Evolutionary conservation across 2,113 vertebrate genomes (phyloP), one percentile per base, ranked within the genome.

Genomic region (Centropus bengalensis): DNA sequence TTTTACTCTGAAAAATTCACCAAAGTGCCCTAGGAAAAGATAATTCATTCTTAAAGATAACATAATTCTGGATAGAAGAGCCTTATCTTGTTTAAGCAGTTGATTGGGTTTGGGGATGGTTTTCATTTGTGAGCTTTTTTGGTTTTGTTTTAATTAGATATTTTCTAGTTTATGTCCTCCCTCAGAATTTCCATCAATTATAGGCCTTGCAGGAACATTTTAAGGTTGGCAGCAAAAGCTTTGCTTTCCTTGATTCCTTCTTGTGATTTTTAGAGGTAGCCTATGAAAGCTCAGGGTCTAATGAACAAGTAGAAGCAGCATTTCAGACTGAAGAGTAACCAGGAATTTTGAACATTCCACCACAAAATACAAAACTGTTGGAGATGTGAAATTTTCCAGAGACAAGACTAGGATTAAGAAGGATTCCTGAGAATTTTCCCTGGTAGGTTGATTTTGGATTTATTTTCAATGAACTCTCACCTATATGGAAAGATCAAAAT

Each of bases 61-160:
- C 7, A 15, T 12, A 32, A 42, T 36, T 36, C 5, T 32, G 28
- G 9, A 45, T 1, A 58, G 47, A 81, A 86, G 12, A 9, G 54
- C 8, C 7, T 77, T 68, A 12, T 66, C 16, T 21, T 64, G 4
- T 66, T 89, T n/a, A 55, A 58, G 59, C 8, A 5, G 4, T 3
- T 36, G 40, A 33, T 54, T 76, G 13, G 10, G 17, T 20, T 47
- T 47, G 10, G 47, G 47, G 47, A 21, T 8, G 47, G 19, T 21
- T 47, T 47, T 47, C 21, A 10, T 47, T 47, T 47, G 18, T 45
- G 44, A 45, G 44, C 16, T 13, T 12, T 12, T 51, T 51, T 33
- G 21, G 0, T 4, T 28, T 30, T 6, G 17, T 52, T 32, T 27
- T 33, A 47, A 60, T 38, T 62, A n/a, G 1, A 0, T 54, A 36